Percentiles rank a stretch among this genome's conserved stretches.
These are phyloP conservation scores for Lithodes maja DNA, from an alignment of 2,888 invertebrate genomes.

Conservation along the genomic window DNA sequence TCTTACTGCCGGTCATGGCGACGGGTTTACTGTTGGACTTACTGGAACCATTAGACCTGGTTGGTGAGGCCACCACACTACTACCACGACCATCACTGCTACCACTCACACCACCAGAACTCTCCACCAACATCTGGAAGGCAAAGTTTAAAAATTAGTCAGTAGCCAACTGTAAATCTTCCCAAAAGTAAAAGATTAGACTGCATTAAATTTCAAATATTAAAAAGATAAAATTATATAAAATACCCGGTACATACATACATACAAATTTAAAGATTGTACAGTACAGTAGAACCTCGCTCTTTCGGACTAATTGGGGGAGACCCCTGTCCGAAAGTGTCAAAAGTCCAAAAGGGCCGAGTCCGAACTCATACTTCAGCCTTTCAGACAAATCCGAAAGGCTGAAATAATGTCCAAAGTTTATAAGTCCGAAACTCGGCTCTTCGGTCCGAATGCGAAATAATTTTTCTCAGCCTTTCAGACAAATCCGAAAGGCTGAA, in stretches of 20 bases:
- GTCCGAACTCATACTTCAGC: no score
- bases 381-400: no score
- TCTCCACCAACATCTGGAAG: slow-evolving; percentile 51
- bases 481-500: no score
- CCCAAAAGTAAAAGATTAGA: background rate
- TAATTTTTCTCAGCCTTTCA: no score
- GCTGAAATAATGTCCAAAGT: no score
- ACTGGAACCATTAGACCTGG: background rate
- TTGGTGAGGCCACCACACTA: background rate
- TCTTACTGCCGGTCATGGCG: slow-evolving; percentile 6
- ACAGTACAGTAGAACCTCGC: no score
- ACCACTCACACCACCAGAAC: slow-evolving; percentile 30
- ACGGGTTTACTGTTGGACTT: background rate
- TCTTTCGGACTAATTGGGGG: no score
- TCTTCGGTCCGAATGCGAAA: no score
- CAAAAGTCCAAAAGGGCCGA: no score
- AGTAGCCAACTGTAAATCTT: background rate
- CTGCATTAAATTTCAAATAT: background rate
- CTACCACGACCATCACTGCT: slow-evolving; percentile 38
- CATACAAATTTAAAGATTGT: background rate
- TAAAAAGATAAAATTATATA: background rate
- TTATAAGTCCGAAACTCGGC: no score
- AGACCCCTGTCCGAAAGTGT: no score
- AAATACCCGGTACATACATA: background rate
- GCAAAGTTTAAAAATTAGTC: background rate